A percentile compares a stretch with the other conserved stretches of the same genome.
Conservation (phyloP, 2,113 vertebrate species). For the Dipodomys ordii region DNA sequence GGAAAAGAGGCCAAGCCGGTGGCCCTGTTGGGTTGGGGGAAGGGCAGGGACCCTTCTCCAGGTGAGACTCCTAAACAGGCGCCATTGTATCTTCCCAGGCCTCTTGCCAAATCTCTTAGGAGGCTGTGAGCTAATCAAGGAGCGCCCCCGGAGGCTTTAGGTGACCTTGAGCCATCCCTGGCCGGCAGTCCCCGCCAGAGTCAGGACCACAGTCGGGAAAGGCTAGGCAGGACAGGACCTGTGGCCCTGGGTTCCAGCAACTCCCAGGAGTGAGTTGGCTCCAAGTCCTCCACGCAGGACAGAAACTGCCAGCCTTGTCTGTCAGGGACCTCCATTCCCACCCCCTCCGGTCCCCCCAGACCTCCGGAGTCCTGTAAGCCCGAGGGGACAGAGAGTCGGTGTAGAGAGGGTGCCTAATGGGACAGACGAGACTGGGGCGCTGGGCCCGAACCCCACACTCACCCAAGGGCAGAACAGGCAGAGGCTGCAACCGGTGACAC, state of each 20-base stretch:
- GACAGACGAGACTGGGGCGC: not conserved
- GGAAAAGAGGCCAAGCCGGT: not conserved
- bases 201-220: not conserved
- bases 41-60: no score
- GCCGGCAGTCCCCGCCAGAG: not conserved
- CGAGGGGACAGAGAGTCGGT: not conserved
- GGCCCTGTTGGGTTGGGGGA: not conserved
- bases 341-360: no score
- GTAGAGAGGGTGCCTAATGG: not conserved
- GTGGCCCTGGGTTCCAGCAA: not conserved
- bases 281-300: not conserved
- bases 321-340: no score
- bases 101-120: not conserved
- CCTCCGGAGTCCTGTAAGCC: not conserved
- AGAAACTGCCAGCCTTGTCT: no score
- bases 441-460: not conserved
- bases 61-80: not conserved
- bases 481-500: not conserved
- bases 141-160: not conserved
- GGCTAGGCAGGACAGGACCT: not conserved
- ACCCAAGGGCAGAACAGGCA: not conserved
- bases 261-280: not conserved
- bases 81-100: not conserved
- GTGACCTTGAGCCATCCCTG: slow-evolving; percentile 10
- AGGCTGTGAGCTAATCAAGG: not conserved